Conservation (phyloP, 2,888 invertebrate species). For the Pandemis corylana region DNA sequence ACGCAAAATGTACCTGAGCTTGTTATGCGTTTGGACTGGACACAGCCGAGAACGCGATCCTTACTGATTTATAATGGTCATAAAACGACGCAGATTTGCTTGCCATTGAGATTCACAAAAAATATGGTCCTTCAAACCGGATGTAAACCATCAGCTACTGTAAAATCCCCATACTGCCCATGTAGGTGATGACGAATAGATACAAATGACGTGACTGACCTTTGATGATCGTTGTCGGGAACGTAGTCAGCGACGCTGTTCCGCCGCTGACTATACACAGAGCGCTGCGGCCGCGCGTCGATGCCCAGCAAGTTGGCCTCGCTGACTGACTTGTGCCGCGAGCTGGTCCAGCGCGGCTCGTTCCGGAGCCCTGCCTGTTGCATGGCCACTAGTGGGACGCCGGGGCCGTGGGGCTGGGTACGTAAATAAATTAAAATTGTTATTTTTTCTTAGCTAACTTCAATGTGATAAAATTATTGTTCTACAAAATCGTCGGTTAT, state of each 20-base stretch:
- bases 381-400: conserved; percentile 88
- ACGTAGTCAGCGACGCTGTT: conserved; percentile 86
- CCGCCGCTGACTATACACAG: conserved; percentile 77
- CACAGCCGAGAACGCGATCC: too few species aligned
- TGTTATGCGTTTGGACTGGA: too few species aligned
- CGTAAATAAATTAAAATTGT: too few species aligned
- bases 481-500: too few species aligned
- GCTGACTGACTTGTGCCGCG: conserved; percentile 89
- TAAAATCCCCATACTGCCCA: neutral
- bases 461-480: too few species aligned
- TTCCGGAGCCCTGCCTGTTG: conserved; percentile 88
- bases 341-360: conserved; percentile 77
- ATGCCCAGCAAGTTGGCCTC: conserved; percentile 93
- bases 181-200: neutral
- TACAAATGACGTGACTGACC: conserved; percentile 60
- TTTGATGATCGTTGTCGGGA: conserved; percentile 83
- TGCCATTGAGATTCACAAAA: too few species aligned
- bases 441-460: too few species aligned
- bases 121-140: neutral
- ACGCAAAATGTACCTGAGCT: too few species aligned
- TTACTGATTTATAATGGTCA: too few species aligned
- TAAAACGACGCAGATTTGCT: too few species aligned
- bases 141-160: neutral
- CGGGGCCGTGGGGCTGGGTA: conserved; percentile 64
- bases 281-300: conserved; percentile 78